A percentile compares a stretch with the other conserved stretches of the same genome.
These are phyloP conservation scores for Rhynchotus rufescens DNA, from an alignment of 2,797 vertebrate genomes.

Conservation along the genomic window DNA sequence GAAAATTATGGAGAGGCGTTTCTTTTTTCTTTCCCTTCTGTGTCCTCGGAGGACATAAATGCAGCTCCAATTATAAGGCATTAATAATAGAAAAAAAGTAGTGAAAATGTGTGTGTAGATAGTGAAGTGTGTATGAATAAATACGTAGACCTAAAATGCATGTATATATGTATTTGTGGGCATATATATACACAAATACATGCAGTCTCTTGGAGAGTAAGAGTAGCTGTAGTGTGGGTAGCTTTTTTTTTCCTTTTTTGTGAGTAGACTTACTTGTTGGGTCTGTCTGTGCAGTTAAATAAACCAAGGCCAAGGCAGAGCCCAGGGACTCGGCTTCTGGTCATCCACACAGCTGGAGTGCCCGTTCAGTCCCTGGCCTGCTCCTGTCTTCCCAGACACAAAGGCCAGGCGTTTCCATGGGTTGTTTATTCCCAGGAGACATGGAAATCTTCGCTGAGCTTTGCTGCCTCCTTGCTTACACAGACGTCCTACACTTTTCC, in stretches of 20 bases:
- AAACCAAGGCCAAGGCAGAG: accelerated
- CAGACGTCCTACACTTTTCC: neutral
- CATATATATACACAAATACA: neutral
- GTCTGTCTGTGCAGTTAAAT: neutral
- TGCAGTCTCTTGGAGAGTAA: neutral
- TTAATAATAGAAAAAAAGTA: neutral
- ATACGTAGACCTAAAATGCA: neutral
- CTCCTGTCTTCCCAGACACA: neutral
- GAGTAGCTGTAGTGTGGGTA: neutral
- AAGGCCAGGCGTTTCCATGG: neutral
- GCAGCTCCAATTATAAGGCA: neutral
- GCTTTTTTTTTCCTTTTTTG: neutral
- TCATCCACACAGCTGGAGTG: neutral
- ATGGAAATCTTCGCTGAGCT: neutral
- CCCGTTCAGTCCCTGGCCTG: neutral
- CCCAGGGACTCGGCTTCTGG: accelerated
- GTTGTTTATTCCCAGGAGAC: neutral
- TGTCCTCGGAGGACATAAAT: neutral
- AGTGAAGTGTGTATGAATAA: neutral
- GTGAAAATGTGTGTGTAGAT: too few relatives aligned
- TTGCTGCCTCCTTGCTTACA: neutral
- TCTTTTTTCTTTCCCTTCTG: neutral
- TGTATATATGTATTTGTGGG: neutral
- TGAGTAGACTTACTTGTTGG: neutral
- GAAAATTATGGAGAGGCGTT: neutral